Conservation (phyloP, 53 echinoderm and acorn worm genomes). For the Luidia sarsii region DNA sequence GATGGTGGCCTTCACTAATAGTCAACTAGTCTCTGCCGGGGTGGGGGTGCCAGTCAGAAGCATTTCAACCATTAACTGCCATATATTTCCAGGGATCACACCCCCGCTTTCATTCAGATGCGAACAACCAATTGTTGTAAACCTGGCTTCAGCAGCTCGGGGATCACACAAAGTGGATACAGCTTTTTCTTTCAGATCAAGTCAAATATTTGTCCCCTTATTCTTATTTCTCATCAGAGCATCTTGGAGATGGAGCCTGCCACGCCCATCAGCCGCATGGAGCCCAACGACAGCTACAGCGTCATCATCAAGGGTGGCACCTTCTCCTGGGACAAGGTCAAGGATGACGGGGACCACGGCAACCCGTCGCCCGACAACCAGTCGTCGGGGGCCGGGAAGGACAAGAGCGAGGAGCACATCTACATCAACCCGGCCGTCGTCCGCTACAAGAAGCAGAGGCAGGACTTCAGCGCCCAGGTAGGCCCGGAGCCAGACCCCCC, state of each 20-base stretch:
- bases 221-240: slow-evolving; percentile 52
- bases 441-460: background rate
- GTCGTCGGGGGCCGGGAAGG: slow-evolving; percentile 60
- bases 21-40: too few species aligned
- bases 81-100: too few species aligned
- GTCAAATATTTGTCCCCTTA: too few species aligned
- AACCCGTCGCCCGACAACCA: background rate
- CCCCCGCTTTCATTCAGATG: too few species aligned
- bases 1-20: too few species aligned
- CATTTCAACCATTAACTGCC: too few species aligned
- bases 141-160: too few species aligned
- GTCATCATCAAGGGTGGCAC: slow-evolving; percentile 75
- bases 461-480: slow-evolving; percentile 15
- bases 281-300: slow-evolving; percentile 73
- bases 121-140: too few species aligned
- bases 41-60: too few species aligned
- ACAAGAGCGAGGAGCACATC: slow-evolving; percentile 41
- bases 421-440: background rate
- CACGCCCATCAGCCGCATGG: slow-evolving; percentile 58
- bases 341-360: slow-evolving; percentile 38
- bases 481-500: background rate
- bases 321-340: slow-evolving; percentile 91
- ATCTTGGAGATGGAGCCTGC: slow-evolving; percentile 88
- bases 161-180: too few species aligned
- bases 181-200: too few species aligned